These are phyloP conservation scores for Patella vulgata DNA, from an alignment of 1,140 invertebrate species.

Conservation along the genomic window DNA sequence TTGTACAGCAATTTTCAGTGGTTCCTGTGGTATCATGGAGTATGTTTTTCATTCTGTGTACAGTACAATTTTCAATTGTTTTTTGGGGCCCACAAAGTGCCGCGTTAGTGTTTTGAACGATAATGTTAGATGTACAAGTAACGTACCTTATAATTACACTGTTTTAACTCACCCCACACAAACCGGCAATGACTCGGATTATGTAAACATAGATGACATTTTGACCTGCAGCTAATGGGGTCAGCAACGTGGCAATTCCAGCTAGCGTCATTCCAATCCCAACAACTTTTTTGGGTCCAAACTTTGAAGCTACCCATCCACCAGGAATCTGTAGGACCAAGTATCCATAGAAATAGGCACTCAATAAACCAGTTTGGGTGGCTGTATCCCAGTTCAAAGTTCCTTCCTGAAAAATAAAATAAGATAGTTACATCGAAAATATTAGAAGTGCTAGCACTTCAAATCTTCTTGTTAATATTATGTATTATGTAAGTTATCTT, in stretches of 20 bases:
- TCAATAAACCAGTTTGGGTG: constrained; percentile 81
- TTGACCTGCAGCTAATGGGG: constrained; percentile 40
- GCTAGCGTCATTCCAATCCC: constrained; percentile 34
- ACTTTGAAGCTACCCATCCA: constrained; percentile 71
- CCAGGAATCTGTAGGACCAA: constrained; percentile 83
- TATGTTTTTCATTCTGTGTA: no score
- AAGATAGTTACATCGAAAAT: no score
- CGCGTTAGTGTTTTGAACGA: no score
- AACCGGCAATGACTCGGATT: constrained; percentile 39
- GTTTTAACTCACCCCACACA: constrained; percentile 45
- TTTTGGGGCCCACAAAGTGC: no score
- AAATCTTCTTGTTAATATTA: no score
- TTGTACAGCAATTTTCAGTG: no score
- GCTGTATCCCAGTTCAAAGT: constrained; percentile 86
- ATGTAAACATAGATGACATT: constrained; percentile 33
- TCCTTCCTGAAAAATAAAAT: constrained; percentile 79
- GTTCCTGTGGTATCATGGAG: no score
- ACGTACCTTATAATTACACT: no score
- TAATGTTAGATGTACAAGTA: no score
- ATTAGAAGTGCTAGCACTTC: no score
- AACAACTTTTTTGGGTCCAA: constrained; percentile 60
- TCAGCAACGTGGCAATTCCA: constrained; percentile 38
- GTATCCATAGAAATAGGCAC: constrained; percentile 87
- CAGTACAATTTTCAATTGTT: no score
- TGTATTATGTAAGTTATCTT: no score